These are phyloP conservation scores for Melolontha melolontha DNA, from an alignment of 2,888 invertebrate species.

Conservation along the genomic window DNA sequence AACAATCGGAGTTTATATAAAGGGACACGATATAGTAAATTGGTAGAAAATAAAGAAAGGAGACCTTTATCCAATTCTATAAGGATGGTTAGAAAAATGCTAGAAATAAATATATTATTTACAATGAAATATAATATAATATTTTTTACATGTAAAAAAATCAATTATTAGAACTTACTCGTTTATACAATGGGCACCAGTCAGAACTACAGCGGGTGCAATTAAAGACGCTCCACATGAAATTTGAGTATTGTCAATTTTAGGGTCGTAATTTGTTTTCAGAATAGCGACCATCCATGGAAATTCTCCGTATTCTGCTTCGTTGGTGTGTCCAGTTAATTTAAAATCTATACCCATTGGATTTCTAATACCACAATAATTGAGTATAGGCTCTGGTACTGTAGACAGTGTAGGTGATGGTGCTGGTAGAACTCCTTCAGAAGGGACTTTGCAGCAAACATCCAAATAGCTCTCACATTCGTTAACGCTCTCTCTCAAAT, in stretches of 20 bases:
- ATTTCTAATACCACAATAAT: constrained; percentile 76
- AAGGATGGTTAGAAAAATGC: too few relatives aligned
- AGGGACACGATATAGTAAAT: too few relatives aligned
- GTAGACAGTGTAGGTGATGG: constrained; percentile 16
- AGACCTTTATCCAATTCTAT: too few relatives aligned
- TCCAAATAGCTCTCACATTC: constrained; percentile 80
- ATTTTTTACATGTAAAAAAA: too few relatives aligned
- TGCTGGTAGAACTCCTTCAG: constrained; percentile 50
- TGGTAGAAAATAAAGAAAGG: too few relatives aligned
- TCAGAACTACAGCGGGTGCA: constrained; percentile 79
- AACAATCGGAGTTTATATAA: too few relatives aligned
- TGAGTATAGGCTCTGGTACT: constrained; percentile 68
- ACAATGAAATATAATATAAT: too few relatives aligned
- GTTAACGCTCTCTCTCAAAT: constrained; percentile 67
- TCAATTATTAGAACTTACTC: constrained; percentile 45
- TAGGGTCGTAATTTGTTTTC: constrained; percentile 67
- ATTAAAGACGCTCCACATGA: constrained; percentile 86
- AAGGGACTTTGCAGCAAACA: constrained; percentile 75
- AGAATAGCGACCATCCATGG: constrained; percentile 87
- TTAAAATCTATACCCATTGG: constrained; percentile 55
- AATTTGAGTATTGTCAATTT: constrained; percentile 65
- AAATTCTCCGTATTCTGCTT: constrained; percentile 82
- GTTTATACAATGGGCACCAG: constrained; percentile 83
- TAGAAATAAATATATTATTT: too few relatives aligned
- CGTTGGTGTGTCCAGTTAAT: constrained; percentile 70